phyloP scores from a whole-genome alignment of 2,113 vertebrate genomes.

The Calyptommatus sinebrachiatus region DNA sequence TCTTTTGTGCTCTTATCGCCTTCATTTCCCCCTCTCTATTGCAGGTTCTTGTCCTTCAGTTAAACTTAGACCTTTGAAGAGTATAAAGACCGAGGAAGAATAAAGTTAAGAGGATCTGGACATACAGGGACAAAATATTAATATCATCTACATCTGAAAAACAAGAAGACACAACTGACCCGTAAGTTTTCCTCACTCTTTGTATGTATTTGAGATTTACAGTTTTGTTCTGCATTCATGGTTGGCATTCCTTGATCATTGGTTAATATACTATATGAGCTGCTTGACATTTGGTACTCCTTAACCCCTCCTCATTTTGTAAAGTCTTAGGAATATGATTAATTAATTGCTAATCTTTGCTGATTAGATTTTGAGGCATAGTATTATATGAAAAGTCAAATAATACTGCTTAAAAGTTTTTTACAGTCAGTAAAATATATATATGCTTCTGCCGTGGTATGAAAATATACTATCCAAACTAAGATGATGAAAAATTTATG shows the following conservation, averaged over 20 bases:
- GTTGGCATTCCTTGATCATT: slow-evolving; percentile 39
- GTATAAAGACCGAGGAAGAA: slow-evolving; percentile 66
- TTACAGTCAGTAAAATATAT: background rate
- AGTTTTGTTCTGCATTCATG: slow-evolving; percentile 33
- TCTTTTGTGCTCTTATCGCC: slow-evolving; percentile 65
- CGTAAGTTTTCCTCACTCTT: slow-evolving; percentile 63
- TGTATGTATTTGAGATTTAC: slow-evolving; percentile 48
- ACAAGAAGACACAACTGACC: slow-evolving; percentile 55
- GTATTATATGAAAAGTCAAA: slow-evolving; percentile 3
- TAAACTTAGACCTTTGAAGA: slow-evolving; percentile 66
- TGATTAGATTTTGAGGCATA: background rate
- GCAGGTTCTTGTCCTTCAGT: slow-evolving; percentile 67
- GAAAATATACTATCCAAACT: background rate
- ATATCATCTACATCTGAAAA: slow-evolving; percentile 52
- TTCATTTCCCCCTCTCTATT: slow-evolving; percentile 68
- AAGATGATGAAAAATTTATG: background rate
- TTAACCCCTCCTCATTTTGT: slow-evolving; percentile 4
- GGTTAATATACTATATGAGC: slow-evolving; percentile 36
- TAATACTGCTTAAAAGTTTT: background rate
- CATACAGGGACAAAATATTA: slow-evolving; percentile 55
- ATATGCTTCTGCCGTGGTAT: background rate
- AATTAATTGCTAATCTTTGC: background rate
- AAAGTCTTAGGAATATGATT: background rate
- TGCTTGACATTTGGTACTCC: background rate
- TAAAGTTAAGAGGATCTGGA: slow-evolving; percentile 63